Evolutionary conservation across 1,140 invertebrate genomes (phyloP), one percentile per base, ranked within the genome.

Genomic region (Brachionus koreanus): DNA sequence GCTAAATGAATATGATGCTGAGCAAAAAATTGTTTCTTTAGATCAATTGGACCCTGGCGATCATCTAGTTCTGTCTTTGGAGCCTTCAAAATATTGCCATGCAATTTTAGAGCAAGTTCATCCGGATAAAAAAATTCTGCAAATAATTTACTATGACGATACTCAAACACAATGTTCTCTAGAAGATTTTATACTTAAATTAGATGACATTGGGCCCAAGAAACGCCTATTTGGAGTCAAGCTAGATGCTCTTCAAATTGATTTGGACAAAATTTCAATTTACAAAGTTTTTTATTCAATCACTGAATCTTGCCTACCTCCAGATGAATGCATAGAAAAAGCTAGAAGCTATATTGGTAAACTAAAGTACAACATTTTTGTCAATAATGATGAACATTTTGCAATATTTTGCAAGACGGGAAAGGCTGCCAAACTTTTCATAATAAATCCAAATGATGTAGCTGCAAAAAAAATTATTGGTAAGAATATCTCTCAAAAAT

Each of bases 361-460:
- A 74, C 5, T 9, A 12, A 74, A n/a, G 3, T 74, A 74, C n/a
- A 74, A 74, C 42, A 74, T 74, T 25, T 74, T 74, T 49, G 69
- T 74, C 37, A 74, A 74, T 25, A 74, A 74, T 74, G 69, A 74
- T 46, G 69, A 74, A 25, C 39, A 74, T 74, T 74, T 74, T 74
- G 39, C 39, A n/a, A 74, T 74, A 46, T 74, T 46, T 74, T 74
- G 69, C 19, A 74, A 74, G 23, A 74, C 69, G 29, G 69, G 69
- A 13, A 74, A 74, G n/a, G 69, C 69, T 5, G 69, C 69, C 23
- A 74, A 74, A 23, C 39, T 74, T 43, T 74, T 74, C n/a, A 74
- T 74, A 29, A 4, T 74, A 19, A 74, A 74, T 46, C 69, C 69
- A 1, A 49, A 74, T 25, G 69, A 74, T 35, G 43, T 74, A 46